Base-by-base conservation (phyloP, 2,888 invertebrate genomes). In the Antitype chi region DNA sequence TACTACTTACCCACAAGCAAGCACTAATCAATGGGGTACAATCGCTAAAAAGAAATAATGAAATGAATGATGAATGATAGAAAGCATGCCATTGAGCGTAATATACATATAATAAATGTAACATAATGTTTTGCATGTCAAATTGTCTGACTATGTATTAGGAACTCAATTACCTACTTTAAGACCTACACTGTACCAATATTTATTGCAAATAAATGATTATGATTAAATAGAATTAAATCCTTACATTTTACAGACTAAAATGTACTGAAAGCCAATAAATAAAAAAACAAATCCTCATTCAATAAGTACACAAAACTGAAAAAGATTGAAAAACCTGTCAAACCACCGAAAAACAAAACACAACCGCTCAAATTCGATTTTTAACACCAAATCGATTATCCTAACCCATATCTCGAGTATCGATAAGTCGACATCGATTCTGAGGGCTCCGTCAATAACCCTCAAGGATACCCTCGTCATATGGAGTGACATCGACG, bases 391-490 rank as follows among this genome's bases (percentile, higher is more conserved):
- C 70, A 53, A 80, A 74, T 80, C 78, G 87, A 86, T 82, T 88
- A 86, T 52, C 43, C 57, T 38, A 75, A 81, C 76, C 79, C 77
- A n/a, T 72, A 80, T 86, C 84, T 80, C 81, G 28, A 70, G 49
- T 74, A 80, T 74, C 79, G 68, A 74, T 78, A 87, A 79, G 82
- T 80, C 59, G 78, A 82, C 80, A 76, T 76, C 79, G 73, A 85
- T 78, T 76, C 60, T 67, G 78, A 73, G 73, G 78, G 74, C 63
- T 63, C 57, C 75, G 78, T 87, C 85, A 87, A 88, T 83, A 85
- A 76, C 76, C 70, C 70, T 80, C 72, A 52, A 78, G 76, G 68
- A n/a, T 49, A 88, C 87, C 87, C 87, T 87, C 78, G 76, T 87
- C 87, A 88, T 32, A 8, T 15, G 17, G 71, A 87, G 69, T 77